A percentile compares a stretch with the other conserved stretches of the same genome.
Evolutionary conservation across 2,888 invertebrate species (phyloP).

Genomic region (Dorcus parallelipipedus): DNA sequence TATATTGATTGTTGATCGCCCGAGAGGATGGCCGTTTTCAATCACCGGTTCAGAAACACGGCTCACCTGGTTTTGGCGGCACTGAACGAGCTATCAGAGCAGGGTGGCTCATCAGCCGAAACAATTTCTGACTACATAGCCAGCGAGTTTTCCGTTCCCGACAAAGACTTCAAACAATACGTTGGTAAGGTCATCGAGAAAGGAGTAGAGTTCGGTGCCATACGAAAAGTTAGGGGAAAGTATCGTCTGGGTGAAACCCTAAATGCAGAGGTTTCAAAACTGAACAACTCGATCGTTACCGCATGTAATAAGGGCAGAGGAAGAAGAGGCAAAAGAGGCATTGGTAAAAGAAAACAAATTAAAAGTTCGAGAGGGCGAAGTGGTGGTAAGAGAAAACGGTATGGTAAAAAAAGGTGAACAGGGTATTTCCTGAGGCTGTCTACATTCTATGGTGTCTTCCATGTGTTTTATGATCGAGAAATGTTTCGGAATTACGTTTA

Average conservation of each 20-base stretch:
- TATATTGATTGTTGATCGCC: background rate
- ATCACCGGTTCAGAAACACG: slow-evolving; percentile 18
- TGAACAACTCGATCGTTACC: background rate
- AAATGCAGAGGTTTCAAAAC: background rate
- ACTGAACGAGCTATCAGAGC: slow-evolving; percentile 27
- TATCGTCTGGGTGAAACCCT: slow-evolving; percentile 16
- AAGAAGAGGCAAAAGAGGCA: background rate
- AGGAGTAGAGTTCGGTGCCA: slow-evolving; percentile 33
- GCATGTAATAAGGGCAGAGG: background rate
- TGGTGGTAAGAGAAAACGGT: background rate
- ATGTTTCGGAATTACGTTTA: too few relatives aligned
- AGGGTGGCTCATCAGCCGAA: slow-evolving; percentile 27
- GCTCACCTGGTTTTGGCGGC: slow-evolving; percentile 30
- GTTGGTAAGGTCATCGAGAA: slow-evolving; percentile 29
- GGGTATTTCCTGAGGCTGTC: too few relatives aligned
- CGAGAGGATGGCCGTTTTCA: slow-evolving; percentile 8
- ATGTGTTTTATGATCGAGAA: too few relatives aligned
- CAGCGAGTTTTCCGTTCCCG: slow-evolving; percentile 26
- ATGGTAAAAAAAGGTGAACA: too few relatives aligned
- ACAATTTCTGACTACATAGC: slow-evolving; percentile 30
- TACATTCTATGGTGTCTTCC: too few relatives aligned
- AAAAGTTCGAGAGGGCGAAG: background rate
- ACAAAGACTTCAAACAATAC: slow-evolving; percentile 24
- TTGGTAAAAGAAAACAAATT: background rate
- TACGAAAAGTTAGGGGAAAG: slow-evolving; percentile 26